These are phyloP conservation scores for Caenorhabditis parvicauda DNA, from an alignment of 2,888 invertebrate species.

Conservation along the genomic window DNA sequence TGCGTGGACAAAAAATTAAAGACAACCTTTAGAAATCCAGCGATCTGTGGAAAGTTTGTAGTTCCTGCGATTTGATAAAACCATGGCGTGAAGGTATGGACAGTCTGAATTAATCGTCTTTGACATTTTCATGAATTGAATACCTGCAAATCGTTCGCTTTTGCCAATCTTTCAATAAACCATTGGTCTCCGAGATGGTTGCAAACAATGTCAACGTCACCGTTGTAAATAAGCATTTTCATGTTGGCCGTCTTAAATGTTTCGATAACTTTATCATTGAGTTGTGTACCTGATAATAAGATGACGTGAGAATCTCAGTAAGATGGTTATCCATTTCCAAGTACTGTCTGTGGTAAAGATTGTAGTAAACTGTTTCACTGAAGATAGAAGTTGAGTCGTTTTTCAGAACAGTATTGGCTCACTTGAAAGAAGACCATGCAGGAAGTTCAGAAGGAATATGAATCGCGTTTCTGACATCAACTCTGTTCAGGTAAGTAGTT, in stretches of 20 bases:
- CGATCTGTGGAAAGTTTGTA: slow-evolving; percentile 12
- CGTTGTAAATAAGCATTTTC: slow-evolving; percentile 64
- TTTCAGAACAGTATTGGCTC: background rate
- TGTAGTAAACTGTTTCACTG: slow-evolving; percentile 28
- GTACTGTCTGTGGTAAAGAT: slow-evolving; percentile 26
- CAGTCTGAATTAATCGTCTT: slow-evolving; percentile 7
- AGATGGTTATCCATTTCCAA: slow-evolving; percentile 29
- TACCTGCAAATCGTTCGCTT: slow-evolving; percentile 2
- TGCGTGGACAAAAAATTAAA: background rate
- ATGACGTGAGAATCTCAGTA: slow-evolving; percentile 20
- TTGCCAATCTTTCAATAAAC: slow-evolving; percentile 38
- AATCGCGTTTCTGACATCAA: slow-evolving; percentile 50
- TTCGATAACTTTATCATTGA: no score
- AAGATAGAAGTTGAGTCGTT: slow-evolving; percentile 1
- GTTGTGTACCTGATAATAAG: slow-evolving; percentile 12
- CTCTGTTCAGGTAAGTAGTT: slow-evolving; percentile 47
- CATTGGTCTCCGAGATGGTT: slow-evolving; percentile 64
- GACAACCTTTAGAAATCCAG: slow-evolving; percentile 20
- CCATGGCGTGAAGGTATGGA: slow-evolving; percentile 10
- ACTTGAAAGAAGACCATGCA: slow-evolving; percentile 39
- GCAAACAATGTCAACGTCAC: slow-evolving; percentile 66
- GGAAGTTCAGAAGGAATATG: slow-evolving; percentile 39
- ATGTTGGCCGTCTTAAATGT: slow-evolving; percentile 23
- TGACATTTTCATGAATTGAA: background rate
- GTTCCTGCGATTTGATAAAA: slow-evolving; percentile 17